Evolutionary conservation across 2,888 invertebrate species (phyloP).

Genomic region (Coleophora flavipennella): DNA sequence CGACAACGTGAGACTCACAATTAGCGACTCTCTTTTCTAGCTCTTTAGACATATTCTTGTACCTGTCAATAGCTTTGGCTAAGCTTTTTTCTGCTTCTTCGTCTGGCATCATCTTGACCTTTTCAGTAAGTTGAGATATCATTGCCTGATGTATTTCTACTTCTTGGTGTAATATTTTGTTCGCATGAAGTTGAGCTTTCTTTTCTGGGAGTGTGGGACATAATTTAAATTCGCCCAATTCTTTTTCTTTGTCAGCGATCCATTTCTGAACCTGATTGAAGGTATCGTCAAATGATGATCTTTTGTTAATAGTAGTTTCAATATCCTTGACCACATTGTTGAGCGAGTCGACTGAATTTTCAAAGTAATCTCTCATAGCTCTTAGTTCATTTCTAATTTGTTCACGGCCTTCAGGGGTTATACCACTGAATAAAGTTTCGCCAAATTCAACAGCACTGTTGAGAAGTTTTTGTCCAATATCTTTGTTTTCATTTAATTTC

Average conservation of each 20-base stretch:
- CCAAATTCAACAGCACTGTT: slow-evolving; percentile 89
- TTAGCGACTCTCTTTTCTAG: slow-evolving; percentile 77
- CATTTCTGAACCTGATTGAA: slow-evolving; percentile 90
- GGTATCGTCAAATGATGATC: slow-evolving; percentile 94
- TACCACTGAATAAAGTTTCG: slow-evolving; percentile 88
- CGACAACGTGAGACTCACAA: slow-evolving; percentile 80
- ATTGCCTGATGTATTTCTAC: slow-evolving; percentile 89
- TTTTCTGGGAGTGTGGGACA: slow-evolving; percentile 90
- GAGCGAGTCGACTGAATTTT: slow-evolving; percentile 86
- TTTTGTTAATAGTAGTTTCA: slow-evolving; percentile 90
- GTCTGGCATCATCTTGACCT: slow-evolving; percentile 84
- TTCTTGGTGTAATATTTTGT: slow-evolving; percentile 87
- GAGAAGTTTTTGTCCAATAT: slow-evolving; percentile 83
- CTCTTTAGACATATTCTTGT: slow-evolving; percentile 77
- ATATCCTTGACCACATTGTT: slow-evolving; percentile 89
- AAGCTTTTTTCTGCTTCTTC: slow-evolving; percentile 84
- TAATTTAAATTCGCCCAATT: slow-evolving; percentile 79
- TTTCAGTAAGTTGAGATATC: slow-evolving; percentile 86
- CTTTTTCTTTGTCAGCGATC: slow-evolving; percentile 84
- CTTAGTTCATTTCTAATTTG: slow-evolving; percentile 86
- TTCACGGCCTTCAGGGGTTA: slow-evolving; percentile 91
- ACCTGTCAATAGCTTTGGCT: slow-evolving; percentile 80
- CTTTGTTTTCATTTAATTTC: slow-evolving; percentile 80
- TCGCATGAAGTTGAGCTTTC: slow-evolving; percentile 87
- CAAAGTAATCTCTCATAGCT: slow-evolving; percentile 85